Evolutionary conservation across 2,113 vertebrate species (phyloP).

Genomic region (Gymnocephalus cernua): DNA sequence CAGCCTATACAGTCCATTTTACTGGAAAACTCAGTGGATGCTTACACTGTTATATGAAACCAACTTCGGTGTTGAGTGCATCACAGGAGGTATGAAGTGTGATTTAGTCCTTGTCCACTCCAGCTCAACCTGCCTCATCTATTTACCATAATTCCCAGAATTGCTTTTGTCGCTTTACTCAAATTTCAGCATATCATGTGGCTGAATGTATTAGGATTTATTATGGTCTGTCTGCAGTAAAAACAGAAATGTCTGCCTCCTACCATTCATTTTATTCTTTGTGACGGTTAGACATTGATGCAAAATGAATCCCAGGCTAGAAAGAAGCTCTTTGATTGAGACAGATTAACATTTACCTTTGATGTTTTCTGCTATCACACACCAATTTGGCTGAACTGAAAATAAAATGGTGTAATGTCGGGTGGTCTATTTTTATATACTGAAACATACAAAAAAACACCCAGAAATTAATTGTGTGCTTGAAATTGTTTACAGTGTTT

Average conservation of each 20-base stretch:
- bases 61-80: slow-evolving; percentile 1
- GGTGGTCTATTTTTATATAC: background rate
- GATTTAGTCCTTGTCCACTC: slow-evolving; percentile 23
- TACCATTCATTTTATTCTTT: background rate
- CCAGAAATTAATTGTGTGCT: background rate
- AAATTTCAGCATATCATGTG: slow-evolving; percentile 5
- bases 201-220: background rate
- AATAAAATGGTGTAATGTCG: background rate
- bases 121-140: background rate
- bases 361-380: background rate
- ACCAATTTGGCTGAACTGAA: background rate
- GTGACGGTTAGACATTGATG: background rate
- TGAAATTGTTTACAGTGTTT: background rate
- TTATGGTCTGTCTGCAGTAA: background rate
- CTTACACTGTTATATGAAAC: slow-evolving; percentile 27
- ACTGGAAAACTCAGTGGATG: slow-evolving; percentile 43
- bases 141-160: slow-evolving; percentile 8
- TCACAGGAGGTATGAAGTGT: slow-evolving; percentile 23
- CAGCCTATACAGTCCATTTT: slow-evolving; percentile 39
- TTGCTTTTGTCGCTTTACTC: background rate
- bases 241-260: slow-evolving; percentile 2
- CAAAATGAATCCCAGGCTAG: slow-evolving; percentile 6
- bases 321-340: slow-evolving; percentile 5
- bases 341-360: background rate
- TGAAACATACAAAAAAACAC: background rate